Base-by-base conservation (phyloP, 1,140 invertebrate species). In the Pogonognathellus flavescens region DNA sequence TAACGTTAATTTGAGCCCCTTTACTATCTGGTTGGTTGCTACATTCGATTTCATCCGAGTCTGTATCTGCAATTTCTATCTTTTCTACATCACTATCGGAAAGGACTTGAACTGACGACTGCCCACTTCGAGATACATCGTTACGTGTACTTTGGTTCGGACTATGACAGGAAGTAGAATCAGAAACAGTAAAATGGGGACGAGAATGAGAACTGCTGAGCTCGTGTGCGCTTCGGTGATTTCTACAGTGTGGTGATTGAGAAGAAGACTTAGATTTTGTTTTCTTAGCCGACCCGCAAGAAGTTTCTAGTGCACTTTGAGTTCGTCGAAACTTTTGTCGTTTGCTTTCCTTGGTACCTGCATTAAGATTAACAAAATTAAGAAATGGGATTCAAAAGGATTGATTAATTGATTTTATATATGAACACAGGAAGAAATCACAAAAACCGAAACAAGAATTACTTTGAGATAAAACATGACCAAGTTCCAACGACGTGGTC, bases 291-390 rank as follows among this genome's bases (percentile, higher is more conserved):
- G 70, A 76, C 41, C 70, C 70, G n/a, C 11, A 50, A 1, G 70
- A 76, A 49, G 90, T 90, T 59, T 90, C 90, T 41, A 90, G 72
- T 52, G 90, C 90, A 88, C 91, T 91, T 88, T 90, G 89, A 41
- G 90, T 90, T 86, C 90, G 72, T n/a, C 89, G 84, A 80, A 90
- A 88, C 57, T 82, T 84, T 50, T 88, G 66, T 20, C 66, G 86
- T 41, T 86, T 88, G 57, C 60, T 41, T 18, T 84, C 41, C 50
- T 86, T 80, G 18, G n/a, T 66, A 18, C 41, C 59, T 70, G 8
- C 14, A 49, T 20, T 57, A 3, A 3, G 11, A 57, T 57, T 41
- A 1, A 41, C 1, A 41, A 41, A 41, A n/a, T n/a, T n/a, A n/a
- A n/a, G n/a, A n/a, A n/a, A n/a, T n/a, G n/a, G n/a, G n/a, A n/a